Conservation (phyloP, 1,140 invertebrate genomes). For the Drosophila malerkotliana region DNA sequence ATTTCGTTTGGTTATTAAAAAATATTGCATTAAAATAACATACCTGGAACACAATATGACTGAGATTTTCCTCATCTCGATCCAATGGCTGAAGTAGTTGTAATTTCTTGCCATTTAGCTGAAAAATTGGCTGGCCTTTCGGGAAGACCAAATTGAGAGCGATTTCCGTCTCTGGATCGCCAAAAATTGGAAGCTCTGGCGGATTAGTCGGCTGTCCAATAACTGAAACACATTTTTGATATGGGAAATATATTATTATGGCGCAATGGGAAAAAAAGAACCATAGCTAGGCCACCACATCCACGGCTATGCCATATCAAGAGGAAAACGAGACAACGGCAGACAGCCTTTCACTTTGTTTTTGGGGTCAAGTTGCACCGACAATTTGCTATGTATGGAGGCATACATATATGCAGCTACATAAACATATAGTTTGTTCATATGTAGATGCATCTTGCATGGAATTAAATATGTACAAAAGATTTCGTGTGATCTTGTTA, state of each 20-base stretch:
- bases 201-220: conserved; percentile 92
- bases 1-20: neutral
- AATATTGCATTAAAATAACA: conserved; percentile 7
- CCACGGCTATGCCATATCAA: conserved; percentile 10
- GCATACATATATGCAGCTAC: conserved; percentile 2
- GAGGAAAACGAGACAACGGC: conserved; percentile 14
- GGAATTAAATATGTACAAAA: conserved; percentile 9
- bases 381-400: conserved; percentile 17
- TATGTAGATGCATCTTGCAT: conserved; percentile 29
- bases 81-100: conserved; percentile 92
- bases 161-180: conserved; percentile 92
- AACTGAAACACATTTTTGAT: conserved; percentile 85
- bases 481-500: conserved; percentile 21
- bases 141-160: conserved; percentile 91
- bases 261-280: conserved; percentile 18
- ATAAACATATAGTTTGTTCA: conserved; percentile 14
- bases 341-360: conserved; percentile 66
- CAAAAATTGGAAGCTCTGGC: conserved; percentile 91
- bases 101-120: conserved; percentile 92
- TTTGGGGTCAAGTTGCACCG: conserved; percentile 44
- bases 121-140: conserved; percentile 90
- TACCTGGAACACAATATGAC: conserved; percentile 94
- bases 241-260: conserved; percentile 21
- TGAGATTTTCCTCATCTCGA: conserved; percentile 93
- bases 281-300: conserved; percentile 18